phyloP scores from a whole-genome alignment of 2,113 vertebrate species.

The Dascyllus trimaculatus region DNA sequence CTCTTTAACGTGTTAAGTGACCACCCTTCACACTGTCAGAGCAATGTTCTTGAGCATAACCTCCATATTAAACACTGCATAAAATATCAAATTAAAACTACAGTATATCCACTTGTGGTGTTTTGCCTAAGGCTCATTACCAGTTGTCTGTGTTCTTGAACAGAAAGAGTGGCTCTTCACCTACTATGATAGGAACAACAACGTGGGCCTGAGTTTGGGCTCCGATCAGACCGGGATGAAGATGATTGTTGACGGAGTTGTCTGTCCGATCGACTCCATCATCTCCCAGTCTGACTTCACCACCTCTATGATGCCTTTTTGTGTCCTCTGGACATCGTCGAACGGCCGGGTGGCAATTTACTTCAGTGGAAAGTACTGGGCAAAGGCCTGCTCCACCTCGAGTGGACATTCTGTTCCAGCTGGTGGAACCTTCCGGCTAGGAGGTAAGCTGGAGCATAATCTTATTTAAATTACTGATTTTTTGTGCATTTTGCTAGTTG shows the following conservation, averaged over 20 bases:
- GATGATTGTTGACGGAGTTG: conserved; percentile 72
- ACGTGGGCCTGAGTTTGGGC: conserved; percentile 83
- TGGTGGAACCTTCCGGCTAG: conserved; percentile 86
- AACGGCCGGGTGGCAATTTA: conserved; percentile 77
- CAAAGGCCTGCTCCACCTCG: conserved; percentile 76
- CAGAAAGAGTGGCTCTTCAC: conserved; percentile 88
- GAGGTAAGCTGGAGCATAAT: conserved; percentile 47
- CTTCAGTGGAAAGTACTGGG: conserved; percentile 76
- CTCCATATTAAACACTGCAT: too few species aligned
- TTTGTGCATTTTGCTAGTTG: too few species aligned
- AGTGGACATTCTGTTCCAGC: conserved; percentile 73
- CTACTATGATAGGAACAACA: conserved; percentile 72
- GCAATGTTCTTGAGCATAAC: too few species aligned
- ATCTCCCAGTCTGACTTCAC: conserved; percentile 84
- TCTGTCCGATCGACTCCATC: conserved; percentile 82
- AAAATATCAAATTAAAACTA: too few species aligned
- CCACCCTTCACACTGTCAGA: too few species aligned
- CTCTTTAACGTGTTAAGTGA: too few species aligned
- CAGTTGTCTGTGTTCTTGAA: not conserved
- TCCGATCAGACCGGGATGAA: conserved; percentile 72
- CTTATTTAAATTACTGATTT: too few species aligned
- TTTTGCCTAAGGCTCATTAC: not conserved
- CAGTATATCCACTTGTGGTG: too few species aligned
- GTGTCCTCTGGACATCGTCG: conserved; percentile 86
- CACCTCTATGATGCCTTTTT: conserved; percentile 86